Evolutionary conservation across 2,888 invertebrate genomes (phyloP).

Genomic region (Macropis europaea): DNA sequence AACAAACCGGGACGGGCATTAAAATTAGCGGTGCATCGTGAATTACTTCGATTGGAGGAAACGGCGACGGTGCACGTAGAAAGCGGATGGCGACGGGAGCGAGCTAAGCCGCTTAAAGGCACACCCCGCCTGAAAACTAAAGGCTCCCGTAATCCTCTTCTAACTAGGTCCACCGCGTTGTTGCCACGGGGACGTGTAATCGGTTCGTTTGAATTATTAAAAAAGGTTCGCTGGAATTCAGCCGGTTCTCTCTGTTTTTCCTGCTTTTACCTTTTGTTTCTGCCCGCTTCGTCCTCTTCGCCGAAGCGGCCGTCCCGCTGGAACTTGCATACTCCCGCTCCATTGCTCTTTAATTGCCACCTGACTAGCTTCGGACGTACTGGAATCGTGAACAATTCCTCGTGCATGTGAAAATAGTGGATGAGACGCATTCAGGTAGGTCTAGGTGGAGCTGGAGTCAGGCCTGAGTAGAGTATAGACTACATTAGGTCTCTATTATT

Average conservation of each 20-base stretch:
- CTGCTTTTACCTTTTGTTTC: background rate
- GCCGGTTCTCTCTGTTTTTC: background rate
- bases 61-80: slow-evolving; percentile 2
- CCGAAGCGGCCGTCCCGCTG: no score
- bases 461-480: no score
- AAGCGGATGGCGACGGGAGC: slow-evolving; percentile 24
- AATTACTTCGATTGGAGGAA: slow-evolving; percentile 15
- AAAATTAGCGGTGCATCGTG: slow-evolving; percentile 7
- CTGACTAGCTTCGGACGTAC: background rate
- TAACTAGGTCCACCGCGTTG: slow-evolving; percentile 36
- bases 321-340: slow-evolving; percentile 14
- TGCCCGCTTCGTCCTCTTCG: no score
- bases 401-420: background rate
- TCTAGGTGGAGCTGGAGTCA: no score
- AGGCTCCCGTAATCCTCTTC: slow-evolving; percentile 50
- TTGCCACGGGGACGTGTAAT: slow-evolving; percentile 24
- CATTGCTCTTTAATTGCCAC: slow-evolving; percentile 18
- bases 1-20: slow-evolving; percentile 1
- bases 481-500: no score
- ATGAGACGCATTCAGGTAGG: no score
- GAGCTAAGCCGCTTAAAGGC: slow-evolving; percentile 54
- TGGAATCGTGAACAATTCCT: slow-evolving; percentile 9
- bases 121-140: slow-evolving; percentile 52
- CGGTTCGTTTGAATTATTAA: slow-evolving; percentile 56
- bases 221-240: slow-evolving; percentile 12